These are phyloP conservation scores for Telmatochromis sp. DNA, from an alignment of 2,113 vertebrate genomes.

Conservation along the genomic window DNA sequence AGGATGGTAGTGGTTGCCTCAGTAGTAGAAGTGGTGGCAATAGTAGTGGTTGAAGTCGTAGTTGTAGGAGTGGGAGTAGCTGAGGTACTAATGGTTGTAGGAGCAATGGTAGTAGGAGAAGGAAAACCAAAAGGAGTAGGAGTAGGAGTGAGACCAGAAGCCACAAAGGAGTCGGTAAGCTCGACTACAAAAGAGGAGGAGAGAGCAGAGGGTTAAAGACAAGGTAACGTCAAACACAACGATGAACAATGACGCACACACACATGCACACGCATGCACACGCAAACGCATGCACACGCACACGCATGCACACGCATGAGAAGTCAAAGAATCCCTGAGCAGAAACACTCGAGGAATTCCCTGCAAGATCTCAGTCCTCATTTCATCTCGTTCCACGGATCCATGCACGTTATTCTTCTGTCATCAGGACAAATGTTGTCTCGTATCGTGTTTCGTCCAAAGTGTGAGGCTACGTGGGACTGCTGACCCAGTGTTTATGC, in stretches of 20 bases:
- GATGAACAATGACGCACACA: not conserved
- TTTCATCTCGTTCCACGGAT: not conserved
- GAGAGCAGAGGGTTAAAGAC: conserved; percentile 66
- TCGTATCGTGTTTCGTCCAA: not conserved
- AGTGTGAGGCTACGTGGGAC: not conserved
- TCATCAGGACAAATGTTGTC: conserved; percentile 9
- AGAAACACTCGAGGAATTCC: no score
- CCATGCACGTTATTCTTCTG: not conserved
- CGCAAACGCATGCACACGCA: not conserved
- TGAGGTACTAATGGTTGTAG: conserved; percentile 54
- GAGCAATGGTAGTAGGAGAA: conserved; percentile 47
- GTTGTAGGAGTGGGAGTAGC: conserved; percentile 29
- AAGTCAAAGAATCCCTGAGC: not conserved
- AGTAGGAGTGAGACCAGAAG: conserved; percentile 62
- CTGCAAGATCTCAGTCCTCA: not conserved
- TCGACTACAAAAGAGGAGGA: conserved; percentile 66
- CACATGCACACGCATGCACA: no score
- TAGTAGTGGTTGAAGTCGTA: conserved; percentile 8
- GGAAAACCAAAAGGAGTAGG: conserved; percentile 54
- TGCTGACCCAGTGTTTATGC: not conserved
- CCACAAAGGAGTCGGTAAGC: conserved; percentile 59
- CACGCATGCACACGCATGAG: not conserved
- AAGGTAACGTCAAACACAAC: not conserved
- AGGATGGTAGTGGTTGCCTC: conserved; percentile 55
- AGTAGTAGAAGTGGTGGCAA: conserved; percentile 25